A percentile compares a stretch with the other conserved stretches of the same genome.
These are phyloP conservation scores for Neomonachus schauinslandi DNA, from an alignment of 2,113 vertebrate species.

Conservation along the genomic window DNA sequence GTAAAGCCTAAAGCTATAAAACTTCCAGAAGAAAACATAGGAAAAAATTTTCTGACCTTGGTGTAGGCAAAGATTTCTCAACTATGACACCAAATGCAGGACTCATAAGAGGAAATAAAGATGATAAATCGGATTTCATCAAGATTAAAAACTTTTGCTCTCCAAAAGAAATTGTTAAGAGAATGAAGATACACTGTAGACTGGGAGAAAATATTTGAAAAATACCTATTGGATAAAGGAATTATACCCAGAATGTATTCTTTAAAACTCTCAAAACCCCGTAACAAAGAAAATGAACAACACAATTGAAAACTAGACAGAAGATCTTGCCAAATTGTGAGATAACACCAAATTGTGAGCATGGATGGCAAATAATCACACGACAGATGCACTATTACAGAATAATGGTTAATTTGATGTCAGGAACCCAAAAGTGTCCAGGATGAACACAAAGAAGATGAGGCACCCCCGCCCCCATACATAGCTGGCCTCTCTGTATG, in stretches of 20 bases:
- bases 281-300: not conserved
- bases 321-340: not conserved
- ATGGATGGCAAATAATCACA: not conserved
- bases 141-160: not conserved
- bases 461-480: fast-evolving
- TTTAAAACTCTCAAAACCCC: not conserved
- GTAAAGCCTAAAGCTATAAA: not conserved
- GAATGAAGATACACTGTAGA: not conserved
- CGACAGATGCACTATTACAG: not conserved
- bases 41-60: not conserved
- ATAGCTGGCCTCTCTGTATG: not conserved
- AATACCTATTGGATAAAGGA: not conserved
- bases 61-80: not conserved
- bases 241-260: not conserved
- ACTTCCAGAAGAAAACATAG: not conserved
- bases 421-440: not conserved
- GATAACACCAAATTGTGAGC: not conserved
- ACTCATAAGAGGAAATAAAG: not conserved
- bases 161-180: not conserved
- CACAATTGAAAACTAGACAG: not conserved
- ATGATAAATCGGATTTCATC: not conserved
- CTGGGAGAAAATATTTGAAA: not conserved
- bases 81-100: not conserved
- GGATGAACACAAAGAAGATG: not conserved
- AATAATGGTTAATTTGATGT: not conserved